Evolutionary conservation across 2,797 vertebrate species (phyloP), one percentile per base, ranked within the genome.

Genomic region (Lacerta viridis): DNA sequence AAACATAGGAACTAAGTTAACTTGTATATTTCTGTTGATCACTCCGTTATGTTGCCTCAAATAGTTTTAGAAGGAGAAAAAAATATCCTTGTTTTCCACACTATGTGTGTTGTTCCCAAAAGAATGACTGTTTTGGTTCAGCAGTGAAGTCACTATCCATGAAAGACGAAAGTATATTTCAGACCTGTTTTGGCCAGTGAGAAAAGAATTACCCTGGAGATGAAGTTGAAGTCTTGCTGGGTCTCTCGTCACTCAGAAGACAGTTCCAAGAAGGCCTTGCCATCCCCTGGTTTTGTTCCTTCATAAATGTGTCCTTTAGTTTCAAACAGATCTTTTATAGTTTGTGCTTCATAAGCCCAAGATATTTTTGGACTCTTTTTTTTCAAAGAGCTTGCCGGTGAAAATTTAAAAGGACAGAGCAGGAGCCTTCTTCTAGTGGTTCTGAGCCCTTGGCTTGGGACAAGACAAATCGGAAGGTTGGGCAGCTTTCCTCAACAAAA

Each of bases 1-100:
- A 99, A 99, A 98, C 98, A 98, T 99, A 99, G 98, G 98, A 98
- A 99, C 98, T 99, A 99, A 99, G 98, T 99, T 99, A 99, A 99
- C 98, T 98, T 99, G 98, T 99, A 98, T 98, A 98, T 98, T 98
- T 99, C 98, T 97, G 98, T 98, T 98, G 98, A 98, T 98, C 98
- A 98, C 98, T 98, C 98, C 96, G 97, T 98, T 98, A 98, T 94
- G 98, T 99, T 98, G 98, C 98, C 98, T 99, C 98, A 98, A 97
- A 98, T 99, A 99, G 99, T 99, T 98, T 98, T 99, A 99, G 98
- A 98, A 98, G 96, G 97, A 96, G 97, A 95, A 97, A 97, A 95
- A 97, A 89, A 85, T 85, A 98, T 98, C 97, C 98, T 98, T 98
- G 98, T 97, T 97, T 98, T 98, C 98, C 98, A 99, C 99, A 99